These are phyloP conservation scores for Heptranchias perlo DNA, from an alignment of 2,113 vertebrate genomes.

Conservation along the genomic window DNA sequence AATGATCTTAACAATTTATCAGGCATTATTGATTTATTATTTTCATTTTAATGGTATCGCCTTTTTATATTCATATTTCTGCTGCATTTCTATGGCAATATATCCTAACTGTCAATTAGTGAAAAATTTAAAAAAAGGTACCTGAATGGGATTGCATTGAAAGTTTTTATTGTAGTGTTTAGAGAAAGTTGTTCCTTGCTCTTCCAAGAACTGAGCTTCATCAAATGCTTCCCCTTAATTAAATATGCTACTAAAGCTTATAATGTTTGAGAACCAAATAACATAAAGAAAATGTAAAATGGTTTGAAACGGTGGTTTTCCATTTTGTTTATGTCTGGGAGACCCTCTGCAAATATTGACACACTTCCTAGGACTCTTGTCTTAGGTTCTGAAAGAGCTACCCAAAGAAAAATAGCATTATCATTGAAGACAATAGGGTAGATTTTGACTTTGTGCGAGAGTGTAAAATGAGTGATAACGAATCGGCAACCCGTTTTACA, in stretches of 20 bases:
- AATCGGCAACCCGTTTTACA: no score
- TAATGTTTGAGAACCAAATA: not conserved
- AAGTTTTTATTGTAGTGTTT: not conserved
- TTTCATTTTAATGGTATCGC: not conserved
- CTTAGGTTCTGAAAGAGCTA: no score
- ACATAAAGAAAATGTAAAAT: no score
- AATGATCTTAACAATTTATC: not conserved
- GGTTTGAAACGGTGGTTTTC: no score
- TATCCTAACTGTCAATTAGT: not conserved
- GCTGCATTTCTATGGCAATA: not conserved
- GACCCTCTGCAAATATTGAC: no score
- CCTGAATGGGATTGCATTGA: no score
- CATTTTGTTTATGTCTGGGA: no score
- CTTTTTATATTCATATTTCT: not conserved
- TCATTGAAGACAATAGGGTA: no score
- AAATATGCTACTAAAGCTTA: not conserved
- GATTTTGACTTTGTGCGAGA: no score
- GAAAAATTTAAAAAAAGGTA: not conserved
- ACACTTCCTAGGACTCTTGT: no score
- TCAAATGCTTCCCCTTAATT: not conserved
- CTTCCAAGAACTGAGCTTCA: not conserved
- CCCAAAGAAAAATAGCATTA: no score
- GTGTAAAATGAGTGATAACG: no score
- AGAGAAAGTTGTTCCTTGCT: not conserved
- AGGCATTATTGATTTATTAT: not conserved